phyloP scores from a whole-genome alignment of 2,113 vertebrate species.

The Balaeniceps rex region DNA sequence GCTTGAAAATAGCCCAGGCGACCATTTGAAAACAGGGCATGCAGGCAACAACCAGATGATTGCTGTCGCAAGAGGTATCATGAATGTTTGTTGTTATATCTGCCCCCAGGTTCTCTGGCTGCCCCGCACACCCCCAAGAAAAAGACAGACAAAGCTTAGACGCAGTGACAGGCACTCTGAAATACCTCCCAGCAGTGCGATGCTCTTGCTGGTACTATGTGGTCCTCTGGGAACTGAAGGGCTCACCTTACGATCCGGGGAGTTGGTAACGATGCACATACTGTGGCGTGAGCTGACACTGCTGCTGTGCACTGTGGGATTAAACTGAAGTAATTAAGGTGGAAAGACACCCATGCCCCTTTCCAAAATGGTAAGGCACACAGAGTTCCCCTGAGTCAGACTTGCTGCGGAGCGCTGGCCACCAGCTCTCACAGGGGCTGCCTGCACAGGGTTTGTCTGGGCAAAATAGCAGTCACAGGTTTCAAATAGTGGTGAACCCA shows the following conservation, averaged over 20 bases:
- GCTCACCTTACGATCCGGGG: not conserved
- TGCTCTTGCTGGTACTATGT: not conserved
- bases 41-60: not conserved
- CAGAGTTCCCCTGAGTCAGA: not conserved
- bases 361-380: not conserved
- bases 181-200: fast-evolving
- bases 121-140: not conserved
- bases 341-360: not conserved
- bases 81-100: not conserved
- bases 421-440: not conserved
- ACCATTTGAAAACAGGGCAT: not conserved
- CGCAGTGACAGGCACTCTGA: not conserved
- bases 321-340: not conserved
- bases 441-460: not conserved
- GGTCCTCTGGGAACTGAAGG: not conserved
- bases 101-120: not conserved
- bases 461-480: not conserved
- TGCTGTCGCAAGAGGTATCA: not conserved
- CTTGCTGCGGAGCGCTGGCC: not conserved
- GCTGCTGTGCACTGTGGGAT: not conserved
- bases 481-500: not conserved
- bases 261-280: fast-evolving
- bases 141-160: not conserved
- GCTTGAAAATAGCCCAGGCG: not conserved
- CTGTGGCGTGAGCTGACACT: not conserved